Percentiles rank a stretch among this genome's conserved stretches.
These are phyloP conservation scores for Mastacembelus armatus DNA, from an alignment of 2,797 vertebrate genomes.

Conservation along the genomic window DNA sequence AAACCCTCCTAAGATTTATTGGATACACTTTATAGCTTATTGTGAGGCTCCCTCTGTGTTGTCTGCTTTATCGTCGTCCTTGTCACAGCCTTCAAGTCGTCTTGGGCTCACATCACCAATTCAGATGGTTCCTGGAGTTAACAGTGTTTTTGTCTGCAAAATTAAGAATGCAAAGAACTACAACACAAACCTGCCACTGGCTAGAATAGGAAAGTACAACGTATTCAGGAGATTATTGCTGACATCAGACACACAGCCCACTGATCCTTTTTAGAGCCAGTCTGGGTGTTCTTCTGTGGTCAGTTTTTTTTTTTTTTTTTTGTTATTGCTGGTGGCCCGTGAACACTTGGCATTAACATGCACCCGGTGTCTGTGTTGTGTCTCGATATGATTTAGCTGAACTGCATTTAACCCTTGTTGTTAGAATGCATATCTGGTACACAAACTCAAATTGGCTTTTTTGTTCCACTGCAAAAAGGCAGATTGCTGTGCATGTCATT, in stretches of 20 bases:
- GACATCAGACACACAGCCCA: conserved; percentile 21
- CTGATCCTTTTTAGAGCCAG: conserved; percentile 15
- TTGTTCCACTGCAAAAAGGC: conserved; percentile 22
- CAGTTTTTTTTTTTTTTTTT: conserved; percentile 2
- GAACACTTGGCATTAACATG: conserved; percentile 10
- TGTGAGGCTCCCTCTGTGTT: conserved; percentile 31
- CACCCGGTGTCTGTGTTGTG: background rate
- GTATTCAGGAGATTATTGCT: conserved; percentile 30
- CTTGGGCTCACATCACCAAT: conserved; percentile 5
- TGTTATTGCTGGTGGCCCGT: background rate
- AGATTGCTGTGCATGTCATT: conserved; percentile 32
- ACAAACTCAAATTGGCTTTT: conserved; percentile 34
- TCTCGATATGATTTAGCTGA: conserved; percentile 28
- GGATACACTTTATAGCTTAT: conserved; percentile 11
- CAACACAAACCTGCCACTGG: conserved; percentile 20
- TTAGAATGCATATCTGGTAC: conserved; percentile 31
- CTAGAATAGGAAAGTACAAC: background rate
- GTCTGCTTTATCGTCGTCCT: conserved; percentile 42
- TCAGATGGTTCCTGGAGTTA: conserved; percentile 19
- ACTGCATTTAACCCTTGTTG: conserved; percentile 8
- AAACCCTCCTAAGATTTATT: conserved; percentile 13
- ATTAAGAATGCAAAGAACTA: conserved; percentile 30
- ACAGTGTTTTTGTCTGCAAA: conserved; percentile 51
- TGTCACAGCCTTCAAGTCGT: conserved; percentile 43
- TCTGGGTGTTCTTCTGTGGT: conserved; percentile 16